These are phyloP conservation scores for Hozukius guyotensis DNA, from an alignment of 2,797 vertebrate species.

Conservation along the genomic window DNA sequence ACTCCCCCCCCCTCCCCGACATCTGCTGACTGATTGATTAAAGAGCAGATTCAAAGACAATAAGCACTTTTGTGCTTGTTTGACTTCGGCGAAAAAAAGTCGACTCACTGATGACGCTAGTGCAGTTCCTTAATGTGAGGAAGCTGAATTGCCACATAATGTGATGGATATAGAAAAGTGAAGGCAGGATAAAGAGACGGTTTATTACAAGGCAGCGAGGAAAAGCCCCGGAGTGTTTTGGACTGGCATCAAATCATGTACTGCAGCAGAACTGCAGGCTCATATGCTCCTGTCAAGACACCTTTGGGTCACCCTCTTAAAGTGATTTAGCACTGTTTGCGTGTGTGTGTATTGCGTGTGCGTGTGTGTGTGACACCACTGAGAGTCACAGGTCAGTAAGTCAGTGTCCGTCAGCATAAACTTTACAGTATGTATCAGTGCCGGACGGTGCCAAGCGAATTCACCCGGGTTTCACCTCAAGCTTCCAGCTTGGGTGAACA, in stretches of 20 bases:
- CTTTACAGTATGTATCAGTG: constrained; percentile 38
- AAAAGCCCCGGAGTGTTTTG: constrained; percentile 57
- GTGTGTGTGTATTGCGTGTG: background rate
- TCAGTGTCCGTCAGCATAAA: constrained; percentile 43
- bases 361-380: constrained; percentile 3
- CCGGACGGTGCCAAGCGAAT: constrained; percentile 14
- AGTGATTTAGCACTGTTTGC: constrained; percentile 57
- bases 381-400: constrained; percentile 63
- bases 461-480: constrained; percentile 29
- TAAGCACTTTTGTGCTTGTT: constrained; percentile 43
- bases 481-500: constrained; percentile 16
- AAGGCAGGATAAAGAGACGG: constrained; percentile 51
- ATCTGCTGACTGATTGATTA: constrained; percentile 65
- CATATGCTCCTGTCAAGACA: constrained; percentile 63
- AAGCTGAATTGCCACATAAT: constrained; percentile 10
- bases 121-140: constrained; percentile 14
- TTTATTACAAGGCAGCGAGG: constrained; percentile 57
- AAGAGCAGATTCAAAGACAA: constrained; percentile 51
- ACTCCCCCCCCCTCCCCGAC: background rate
- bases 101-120: background rate
- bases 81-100: constrained; percentile 32
- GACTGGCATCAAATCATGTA: constrained; percentile 62
- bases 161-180: constrained; percentile 36
- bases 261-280: constrained; percentile 61
- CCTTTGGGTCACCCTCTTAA: constrained; percentile 62